Conservation (phyloP, 64 coral and sea anemone genomes). For the Dendronephthya gigantea region DNA sequence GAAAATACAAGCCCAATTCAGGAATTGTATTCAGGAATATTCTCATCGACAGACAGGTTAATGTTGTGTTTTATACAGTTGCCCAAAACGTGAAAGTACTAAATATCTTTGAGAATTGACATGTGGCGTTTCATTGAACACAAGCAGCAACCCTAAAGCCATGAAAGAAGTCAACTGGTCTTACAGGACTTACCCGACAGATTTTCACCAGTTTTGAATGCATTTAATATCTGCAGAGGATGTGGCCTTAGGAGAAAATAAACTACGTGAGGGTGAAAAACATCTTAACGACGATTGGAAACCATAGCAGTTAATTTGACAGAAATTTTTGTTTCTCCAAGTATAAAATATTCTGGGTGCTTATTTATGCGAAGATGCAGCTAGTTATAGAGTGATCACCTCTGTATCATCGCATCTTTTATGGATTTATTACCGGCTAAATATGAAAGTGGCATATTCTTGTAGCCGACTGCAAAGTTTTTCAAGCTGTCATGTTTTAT, state of each 20-base stretch:
- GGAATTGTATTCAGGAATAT: too few species aligned
- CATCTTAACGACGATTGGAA: slow-evolving; percentile 63
- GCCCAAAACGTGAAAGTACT: neutral
- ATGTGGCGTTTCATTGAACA: neutral
- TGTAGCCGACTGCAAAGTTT: too few species aligned
- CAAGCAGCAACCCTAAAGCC: neutral
- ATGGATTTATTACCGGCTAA: too few species aligned
- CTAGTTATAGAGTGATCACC: neutral
- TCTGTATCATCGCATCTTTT: too few species aligned
- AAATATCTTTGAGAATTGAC: neutral
- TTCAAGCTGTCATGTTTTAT: too few species aligned
- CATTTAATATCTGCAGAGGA: slow-evolving; percentile 36
- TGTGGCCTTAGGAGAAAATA: slow-evolving; percentile 48
- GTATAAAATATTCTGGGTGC: slow-evolving; percentile 60
- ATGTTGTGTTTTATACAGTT: neutral
- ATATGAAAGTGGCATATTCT: too few species aligned
- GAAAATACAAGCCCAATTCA: too few species aligned
- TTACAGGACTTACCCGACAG: too few species aligned
- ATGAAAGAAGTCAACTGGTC: neutral
- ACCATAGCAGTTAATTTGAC: slow-evolving; percentile 63
- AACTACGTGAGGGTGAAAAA: slow-evolving; percentile 42
- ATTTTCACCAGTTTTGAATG: too few species aligned
- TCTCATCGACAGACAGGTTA: neutral
- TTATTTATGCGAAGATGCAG: slow-evolving; percentile 46
- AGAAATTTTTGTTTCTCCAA: slow-evolving; percentile 75